phyloP scores from a whole-genome alignment of 2,113 vertebrate species.

The Tor tambroides region DNA sequence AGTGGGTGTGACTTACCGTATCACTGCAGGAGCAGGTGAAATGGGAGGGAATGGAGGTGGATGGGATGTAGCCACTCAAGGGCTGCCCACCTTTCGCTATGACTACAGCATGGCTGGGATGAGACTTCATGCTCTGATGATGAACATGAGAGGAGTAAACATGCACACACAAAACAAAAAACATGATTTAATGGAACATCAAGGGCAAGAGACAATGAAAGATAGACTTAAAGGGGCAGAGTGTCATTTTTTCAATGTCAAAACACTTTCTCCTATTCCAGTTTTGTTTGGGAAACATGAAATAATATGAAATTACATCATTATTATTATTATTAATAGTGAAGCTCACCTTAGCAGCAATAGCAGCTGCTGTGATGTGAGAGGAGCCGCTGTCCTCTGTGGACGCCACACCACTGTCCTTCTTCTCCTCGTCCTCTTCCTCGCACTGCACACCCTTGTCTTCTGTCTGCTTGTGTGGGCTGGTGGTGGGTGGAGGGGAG shows the following conservation, averaged over 20 bases:
- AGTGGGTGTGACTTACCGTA: conserved; percentile 75
- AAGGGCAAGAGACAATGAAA: not conserved
- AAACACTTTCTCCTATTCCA: not conserved
- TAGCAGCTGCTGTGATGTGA: conserved; percentile 96
- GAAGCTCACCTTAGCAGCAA: conserved; percentile 92
- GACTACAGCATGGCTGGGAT: conserved; percentile 86
- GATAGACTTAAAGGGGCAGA: not conserved
- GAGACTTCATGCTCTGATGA: conserved; percentile 89
- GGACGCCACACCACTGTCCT: conserved; percentile 87
- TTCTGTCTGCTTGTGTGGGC: conserved; percentile 92
- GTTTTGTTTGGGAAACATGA: not conserved
- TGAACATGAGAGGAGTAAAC: conserved; percentile 72
- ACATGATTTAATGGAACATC: not conserved
- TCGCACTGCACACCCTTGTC: conserved; percentile 98
- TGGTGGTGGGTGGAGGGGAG: conserved; percentile 84
- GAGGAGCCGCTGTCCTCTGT: conserved; percentile 96
- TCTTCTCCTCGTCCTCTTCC: conserved; percentile 94
- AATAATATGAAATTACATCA: not conserved
- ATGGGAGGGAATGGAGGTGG: conserved; percentile 79
- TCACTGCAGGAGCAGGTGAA: conserved; percentile 83
- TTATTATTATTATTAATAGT: not conserved
- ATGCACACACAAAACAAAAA: conserved; percentile 32
- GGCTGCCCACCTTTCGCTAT: conserved; percentile 91
- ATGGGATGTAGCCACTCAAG: conserved; percentile 85
- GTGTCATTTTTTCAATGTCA: not conserved